A percentile compares a stretch with the other conserved stretches of the same genome.
Evolutionary conservation across 2,113 vertebrate genomes (phyloP).

Genomic region (Gymnogyps californianus): DNA sequence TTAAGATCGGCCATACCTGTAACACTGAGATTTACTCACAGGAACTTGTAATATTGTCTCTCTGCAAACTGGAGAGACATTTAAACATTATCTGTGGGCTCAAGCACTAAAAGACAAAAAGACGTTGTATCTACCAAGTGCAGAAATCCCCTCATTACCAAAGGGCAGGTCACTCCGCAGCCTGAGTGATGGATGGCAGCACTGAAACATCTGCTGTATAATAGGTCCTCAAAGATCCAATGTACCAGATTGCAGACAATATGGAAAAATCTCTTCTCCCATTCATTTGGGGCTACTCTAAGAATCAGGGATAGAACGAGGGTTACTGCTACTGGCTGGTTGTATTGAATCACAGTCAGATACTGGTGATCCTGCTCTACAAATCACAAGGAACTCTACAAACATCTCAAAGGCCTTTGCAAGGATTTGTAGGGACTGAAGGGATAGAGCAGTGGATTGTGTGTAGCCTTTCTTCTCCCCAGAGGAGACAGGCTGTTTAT

Average conservation of each 20-base stretch:
- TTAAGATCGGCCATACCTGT: neutral
- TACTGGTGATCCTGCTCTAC: neutral
- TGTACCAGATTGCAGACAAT: neutral
- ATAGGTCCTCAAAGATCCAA: neutral
- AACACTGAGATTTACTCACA: neutral
- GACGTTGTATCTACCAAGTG: neutral
- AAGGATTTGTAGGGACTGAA: neutral
- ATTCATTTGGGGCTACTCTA: neutral
- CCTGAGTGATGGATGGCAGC: neutral
- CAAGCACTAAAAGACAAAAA: neutral
- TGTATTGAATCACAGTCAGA: neutral
- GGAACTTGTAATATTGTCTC: neutral
- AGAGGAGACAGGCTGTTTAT: neutral
- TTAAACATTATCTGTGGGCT: neutral
- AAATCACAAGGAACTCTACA: neutral
- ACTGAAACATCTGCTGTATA: neutral
- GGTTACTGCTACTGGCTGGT: neutral
- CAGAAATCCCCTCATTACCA: neutral
- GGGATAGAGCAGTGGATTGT: neutral
- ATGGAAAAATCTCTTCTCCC: neutral
- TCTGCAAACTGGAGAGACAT: neutral
- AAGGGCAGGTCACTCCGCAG: neutral
- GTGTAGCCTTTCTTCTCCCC: neutral
- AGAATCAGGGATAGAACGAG: neutral
- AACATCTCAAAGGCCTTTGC: neutral